Conservation (phyloP, 2,797 vertebrate genomes). For the Staurois parvus region DNA sequence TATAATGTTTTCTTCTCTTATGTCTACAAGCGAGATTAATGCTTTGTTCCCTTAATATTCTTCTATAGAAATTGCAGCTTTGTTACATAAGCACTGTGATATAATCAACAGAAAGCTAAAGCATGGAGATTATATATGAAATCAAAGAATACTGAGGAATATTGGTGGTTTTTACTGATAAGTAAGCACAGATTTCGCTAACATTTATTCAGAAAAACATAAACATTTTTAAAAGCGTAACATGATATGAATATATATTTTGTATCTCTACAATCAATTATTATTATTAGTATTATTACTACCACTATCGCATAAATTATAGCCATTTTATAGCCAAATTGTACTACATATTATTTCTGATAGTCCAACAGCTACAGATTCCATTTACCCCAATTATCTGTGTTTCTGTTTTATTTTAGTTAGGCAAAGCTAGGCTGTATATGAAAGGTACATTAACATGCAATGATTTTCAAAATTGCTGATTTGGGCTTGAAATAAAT, state of each 20-base stretch:
- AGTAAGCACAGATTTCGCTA: neutral
- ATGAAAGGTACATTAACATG: slow-evolving; percentile 50
- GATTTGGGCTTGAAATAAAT: slow-evolving; percentile 56
- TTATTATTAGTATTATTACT: neutral
- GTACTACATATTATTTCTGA: neutral
- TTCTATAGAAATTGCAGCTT: neutral
- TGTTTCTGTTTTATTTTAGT: slow-evolving; percentile 44
- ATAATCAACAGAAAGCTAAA: neutral
- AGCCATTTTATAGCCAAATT: slow-evolving; percentile 2
- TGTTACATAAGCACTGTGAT: neutral
- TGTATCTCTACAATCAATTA: neutral
- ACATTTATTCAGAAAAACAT: neutral
- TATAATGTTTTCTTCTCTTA: too few relatives aligned
- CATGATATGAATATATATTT: neutral
- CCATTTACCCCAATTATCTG: slow-evolving; percentile 26
- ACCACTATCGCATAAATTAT: neutral
- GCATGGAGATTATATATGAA: neutral
- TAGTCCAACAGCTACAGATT: neutral
- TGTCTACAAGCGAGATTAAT: too few relatives aligned
- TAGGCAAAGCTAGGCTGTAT: slow-evolving; percentile 13
- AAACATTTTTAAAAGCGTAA: neutral
- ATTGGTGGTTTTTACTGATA: neutral
- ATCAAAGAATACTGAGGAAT: neutral
- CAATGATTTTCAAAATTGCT: slow-evolving; percentile 59
- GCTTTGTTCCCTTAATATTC: too few relatives aligned